A percentile compares a stretch with the other conserved stretches of the same genome.
Conservation (phyloP, 2,888 invertebrate genomes). For the Alentia gelatinosa region DNA sequence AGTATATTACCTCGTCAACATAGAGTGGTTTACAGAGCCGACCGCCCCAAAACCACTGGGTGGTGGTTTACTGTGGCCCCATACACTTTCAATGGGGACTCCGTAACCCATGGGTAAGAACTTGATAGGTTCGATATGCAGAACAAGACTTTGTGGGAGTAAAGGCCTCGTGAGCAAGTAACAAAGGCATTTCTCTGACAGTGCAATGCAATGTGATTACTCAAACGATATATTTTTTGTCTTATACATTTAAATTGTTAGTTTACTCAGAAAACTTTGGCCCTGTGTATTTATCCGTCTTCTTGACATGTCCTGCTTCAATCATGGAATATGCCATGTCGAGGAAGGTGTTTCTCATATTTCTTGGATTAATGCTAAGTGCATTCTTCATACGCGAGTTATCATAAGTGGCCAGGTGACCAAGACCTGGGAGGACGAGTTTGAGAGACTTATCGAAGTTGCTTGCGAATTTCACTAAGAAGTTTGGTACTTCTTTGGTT, state of each 20-base stretch:
- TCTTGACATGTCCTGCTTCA: conserved; percentile 81
- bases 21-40: too few species aligned
- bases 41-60: too few species aligned
- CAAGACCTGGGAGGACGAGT: conserved; percentile 4
- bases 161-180: too few species aligned
- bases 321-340: conserved; percentile 83
- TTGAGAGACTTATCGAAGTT: conserved; percentile 76
- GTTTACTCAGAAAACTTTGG: neutral
- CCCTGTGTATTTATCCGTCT: conserved; percentile 73
- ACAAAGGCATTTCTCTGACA: too few species aligned
- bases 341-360: conserved; percentile 80
- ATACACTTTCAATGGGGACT: too few species aligned
- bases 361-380: conserved; percentile 81
- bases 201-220: too few species aligned
- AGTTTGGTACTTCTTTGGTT: conserved; percentile 79
- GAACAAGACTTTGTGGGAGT: too few species aligned
- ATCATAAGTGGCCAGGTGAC: conserved; percentile 67
- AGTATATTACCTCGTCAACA: too few species aligned
- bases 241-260: neutral
- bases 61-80: too few species aligned
- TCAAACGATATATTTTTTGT: too few species aligned
- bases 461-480: conserved; percentile 78
- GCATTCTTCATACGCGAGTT: conserved; percentile 80
- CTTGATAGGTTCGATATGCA: too few species aligned
- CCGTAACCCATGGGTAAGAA: too few species aligned